Evolutionary conservation across 2,113 vertebrate species (phyloP).

Genomic region (Rallus limicola): DNA sequence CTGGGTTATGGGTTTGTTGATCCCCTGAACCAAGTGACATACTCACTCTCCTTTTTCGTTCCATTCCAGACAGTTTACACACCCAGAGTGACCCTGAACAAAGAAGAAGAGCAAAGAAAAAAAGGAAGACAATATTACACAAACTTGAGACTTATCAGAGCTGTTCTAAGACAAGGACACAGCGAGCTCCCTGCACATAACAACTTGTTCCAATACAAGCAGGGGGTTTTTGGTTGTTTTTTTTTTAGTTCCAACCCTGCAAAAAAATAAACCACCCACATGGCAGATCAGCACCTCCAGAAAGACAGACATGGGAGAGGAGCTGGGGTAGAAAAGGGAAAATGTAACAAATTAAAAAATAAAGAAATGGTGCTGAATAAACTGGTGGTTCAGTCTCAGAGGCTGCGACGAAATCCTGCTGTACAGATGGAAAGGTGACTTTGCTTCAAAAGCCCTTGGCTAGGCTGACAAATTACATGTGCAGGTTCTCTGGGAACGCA

Average conservation of each 20-base stretch:
- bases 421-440: background rate
- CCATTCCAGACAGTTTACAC: constrained; percentile 99
- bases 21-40: background rate
- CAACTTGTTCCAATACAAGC: background rate
- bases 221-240: background rate
- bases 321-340: background rate
- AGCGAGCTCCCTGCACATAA: background rate
- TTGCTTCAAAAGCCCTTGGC: constrained; percentile 32
- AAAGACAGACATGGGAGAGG: background rate
- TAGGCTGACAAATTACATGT: constrained; percentile 39
- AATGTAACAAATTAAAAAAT: background rate
- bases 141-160: constrained; percentile 20
- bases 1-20: background rate
- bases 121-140: background rate
- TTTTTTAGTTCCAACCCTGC: background rate
- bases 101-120: background rate
- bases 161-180: constrained; percentile 10
- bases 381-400: constrained; percentile 17
- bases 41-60: constrained; percentile 99
- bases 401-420: constrained; percentile 10
- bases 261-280: background rate
- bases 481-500: background rate
- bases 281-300: constrained; percentile 12
- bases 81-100: constrained; percentile 93
- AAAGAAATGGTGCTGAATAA: background rate